A percentile compares a stretch with the other conserved stretches of the same genome.
These are phyloP conservation scores for Dunckerocampus dactyliophorus DNA, from an alignment of 2,113 vertebrate genomes.

Conservation along the genomic window DNA sequence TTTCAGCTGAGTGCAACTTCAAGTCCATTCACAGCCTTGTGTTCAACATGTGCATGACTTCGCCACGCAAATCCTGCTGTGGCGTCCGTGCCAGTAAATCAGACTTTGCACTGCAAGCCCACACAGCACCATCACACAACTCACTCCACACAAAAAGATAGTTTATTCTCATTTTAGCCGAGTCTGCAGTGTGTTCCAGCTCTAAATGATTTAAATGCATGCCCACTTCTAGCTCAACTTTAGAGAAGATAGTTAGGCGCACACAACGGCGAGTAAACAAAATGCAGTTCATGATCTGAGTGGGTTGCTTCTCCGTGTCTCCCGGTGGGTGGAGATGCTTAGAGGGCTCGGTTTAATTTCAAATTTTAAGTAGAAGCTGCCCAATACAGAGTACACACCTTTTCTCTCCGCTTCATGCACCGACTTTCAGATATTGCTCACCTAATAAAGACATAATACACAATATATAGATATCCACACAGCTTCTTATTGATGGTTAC, in stretches of 20 bases:
- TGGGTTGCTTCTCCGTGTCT: neutral
- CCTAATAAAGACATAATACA: too few species aligned
- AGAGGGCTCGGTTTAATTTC: neutral
- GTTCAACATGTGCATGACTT: neutral
- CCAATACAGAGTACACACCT: neutral
- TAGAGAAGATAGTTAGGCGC: neutral
- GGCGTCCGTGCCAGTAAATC: neutral
- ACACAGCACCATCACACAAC: constrained; percentile 23
- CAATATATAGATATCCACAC: too few species aligned
- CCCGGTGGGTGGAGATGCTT: neutral
- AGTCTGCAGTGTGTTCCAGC: constrained; percentile 21
- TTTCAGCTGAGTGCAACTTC: neutral
- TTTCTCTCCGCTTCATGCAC: too few species aligned
- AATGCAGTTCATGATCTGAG: constrained; percentile 11
- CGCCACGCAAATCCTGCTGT: neutral
- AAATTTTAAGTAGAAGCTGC: neutral
- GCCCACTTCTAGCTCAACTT: constrained; percentile 6
- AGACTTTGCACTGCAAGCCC: constrained; percentile 30
- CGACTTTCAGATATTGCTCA: too few species aligned
- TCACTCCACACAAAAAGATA: constrained; percentile 20
- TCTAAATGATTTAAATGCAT: constrained; percentile 27
- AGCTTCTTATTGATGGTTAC: too few species aligned
- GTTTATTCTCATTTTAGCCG: constrained; percentile 16
- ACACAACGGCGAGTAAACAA: neutral
- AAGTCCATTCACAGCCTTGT: neutral